Conservation (phyloP, 2,888 invertebrate genomes). For the Electrophaes corylata region DNA sequence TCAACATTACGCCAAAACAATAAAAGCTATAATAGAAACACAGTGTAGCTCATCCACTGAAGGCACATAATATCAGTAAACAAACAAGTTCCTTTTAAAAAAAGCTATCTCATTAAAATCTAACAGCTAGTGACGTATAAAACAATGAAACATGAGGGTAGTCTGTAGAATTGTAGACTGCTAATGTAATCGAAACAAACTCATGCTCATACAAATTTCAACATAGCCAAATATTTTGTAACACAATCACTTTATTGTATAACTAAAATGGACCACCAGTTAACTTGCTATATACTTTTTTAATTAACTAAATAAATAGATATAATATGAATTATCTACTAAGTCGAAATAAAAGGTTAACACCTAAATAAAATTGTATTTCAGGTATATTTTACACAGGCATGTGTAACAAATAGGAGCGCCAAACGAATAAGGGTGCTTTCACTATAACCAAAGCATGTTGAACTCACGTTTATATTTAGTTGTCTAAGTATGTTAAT, state of each 20-base stretch:
- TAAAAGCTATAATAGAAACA: slow-evolving; percentile 62
- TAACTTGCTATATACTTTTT: slow-evolving; percentile 40
- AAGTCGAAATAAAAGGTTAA: slow-evolving; percentile 58
- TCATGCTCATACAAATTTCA: slow-evolving; percentile 6
- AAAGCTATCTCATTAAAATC: slow-evolving; percentile 76
- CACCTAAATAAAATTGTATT: slow-evolving; percentile 51
- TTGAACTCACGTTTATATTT: slow-evolving; percentile 49
- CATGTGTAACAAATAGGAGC: slow-evolving; percentile 61
- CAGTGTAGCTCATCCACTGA: slow-evolving; percentile 65
- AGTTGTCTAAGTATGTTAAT: slow-evolving; percentile 57
- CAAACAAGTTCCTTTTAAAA: slow-evolving; percentile 63
- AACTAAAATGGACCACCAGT: slow-evolving; percentile 42
- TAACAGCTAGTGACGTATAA: slow-evolving; percentile 60
- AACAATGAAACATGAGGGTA: slow-evolving; percentile 52
- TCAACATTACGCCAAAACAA: slow-evolving; percentile 50
- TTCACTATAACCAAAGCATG: slow-evolving; percentile 61
- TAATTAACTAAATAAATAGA: slow-evolving; percentile 76
- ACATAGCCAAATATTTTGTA: slow-evolving; percentile 21
- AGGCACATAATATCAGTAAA: slow-evolving; percentile 78
- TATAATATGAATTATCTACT: slow-evolving; percentile 75
- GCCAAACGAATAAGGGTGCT: slow-evolving; percentile 66
- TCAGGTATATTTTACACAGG: slow-evolving; percentile 66
- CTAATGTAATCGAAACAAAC: slow-evolving; percentile 3
- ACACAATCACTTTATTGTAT: slow-evolving; percentile 32
- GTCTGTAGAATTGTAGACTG: slow-evolving; percentile 48